Evolutionary conservation across 1,140 invertebrate species (phyloP).

Genomic region (Bemisia tabaci): DNA sequence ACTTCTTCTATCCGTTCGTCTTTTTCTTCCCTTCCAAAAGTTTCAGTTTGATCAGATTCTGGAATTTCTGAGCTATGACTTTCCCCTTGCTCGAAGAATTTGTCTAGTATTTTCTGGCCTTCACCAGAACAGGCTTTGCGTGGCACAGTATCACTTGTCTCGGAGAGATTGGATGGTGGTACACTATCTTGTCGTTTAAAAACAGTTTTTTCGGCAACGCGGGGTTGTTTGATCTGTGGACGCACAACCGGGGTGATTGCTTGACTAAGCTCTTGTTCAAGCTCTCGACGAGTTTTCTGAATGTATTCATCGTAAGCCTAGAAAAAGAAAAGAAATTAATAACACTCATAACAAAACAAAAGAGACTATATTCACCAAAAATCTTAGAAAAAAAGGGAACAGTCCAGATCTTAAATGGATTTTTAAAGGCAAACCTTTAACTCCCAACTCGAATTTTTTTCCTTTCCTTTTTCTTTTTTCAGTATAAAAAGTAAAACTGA

Average conservation of each 20-base stretch:
- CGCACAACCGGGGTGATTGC: constrained; percentile 27
- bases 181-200: neutral
- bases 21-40: neutral
- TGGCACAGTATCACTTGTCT: neutral
- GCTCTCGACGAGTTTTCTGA: constrained; percentile 31
- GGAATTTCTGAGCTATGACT: neutral
- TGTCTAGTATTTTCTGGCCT: neutral
- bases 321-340: constrained; percentile 12
- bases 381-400: too few species aligned
- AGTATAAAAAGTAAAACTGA: too few species aligned
- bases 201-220: constrained; percentile 19
- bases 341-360: neutral
- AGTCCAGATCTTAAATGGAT: too few species aligned
- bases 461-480: too few species aligned
- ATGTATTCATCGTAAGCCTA: constrained; percentile 38
- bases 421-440: too few species aligned
- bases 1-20: neutral
- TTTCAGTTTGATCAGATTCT: constrained; percentile 1
- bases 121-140: neutral
- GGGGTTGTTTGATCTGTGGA: constrained; percentile 38
- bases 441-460: too few species aligned
- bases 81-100: neutral
- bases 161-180: neutral
- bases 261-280: constrained; percentile 32
- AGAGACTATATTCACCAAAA: neutral